Base-by-base conservation (phyloP, 2,888 invertebrate genomes). In the Panopea generosa region DNA sequence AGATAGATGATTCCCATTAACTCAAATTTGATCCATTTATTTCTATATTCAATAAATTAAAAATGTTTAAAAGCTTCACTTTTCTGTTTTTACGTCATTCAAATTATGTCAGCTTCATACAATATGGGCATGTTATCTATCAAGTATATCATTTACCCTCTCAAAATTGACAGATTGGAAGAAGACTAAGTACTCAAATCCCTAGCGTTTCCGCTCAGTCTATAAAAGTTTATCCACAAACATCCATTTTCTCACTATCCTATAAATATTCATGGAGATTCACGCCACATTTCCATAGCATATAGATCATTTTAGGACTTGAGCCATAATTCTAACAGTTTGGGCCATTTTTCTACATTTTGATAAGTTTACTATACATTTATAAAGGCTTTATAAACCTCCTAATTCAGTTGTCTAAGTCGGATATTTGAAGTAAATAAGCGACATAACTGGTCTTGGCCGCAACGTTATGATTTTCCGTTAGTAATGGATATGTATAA, bases 401-500 rank as follows among this genome's bases (percentile, higher is more conserved):
- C 69, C 73, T 74, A 73, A 74, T 71, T 75, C 57, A 67, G 70
- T 73, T 69, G 57, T 40, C 70, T 62, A 59, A 77, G 70, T 43
- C 70, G 49, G 26, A 53, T 55, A 70, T 77, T 77, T 80, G 76
- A 73, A 73, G 77, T 67, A 66, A 73, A 74, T 77, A 76, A 70
- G 66, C 70, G 52, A 50, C 63, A 63, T 60, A 65, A 59, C 77
- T 68, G 59, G 52, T 62, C 50, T 63, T 11, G 60, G 60, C 20
- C 69, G 45, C 38, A 52, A 40, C 43, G 57, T 68, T 67, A 71
- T 65, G 56, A 62, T 59, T 72, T 72, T 66, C 55, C 49, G 52
- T 55, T 53, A 49, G 60, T 72, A 74, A 80, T 80, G 77, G 75
- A 80, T 77, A 72, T 77, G 76, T 80, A 80, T 80, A 80, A 80